These are phyloP conservation scores for Pitangus sulphuratus DNA, from an alignment of 2,797 vertebrate species.

Conservation along the genomic window DNA sequence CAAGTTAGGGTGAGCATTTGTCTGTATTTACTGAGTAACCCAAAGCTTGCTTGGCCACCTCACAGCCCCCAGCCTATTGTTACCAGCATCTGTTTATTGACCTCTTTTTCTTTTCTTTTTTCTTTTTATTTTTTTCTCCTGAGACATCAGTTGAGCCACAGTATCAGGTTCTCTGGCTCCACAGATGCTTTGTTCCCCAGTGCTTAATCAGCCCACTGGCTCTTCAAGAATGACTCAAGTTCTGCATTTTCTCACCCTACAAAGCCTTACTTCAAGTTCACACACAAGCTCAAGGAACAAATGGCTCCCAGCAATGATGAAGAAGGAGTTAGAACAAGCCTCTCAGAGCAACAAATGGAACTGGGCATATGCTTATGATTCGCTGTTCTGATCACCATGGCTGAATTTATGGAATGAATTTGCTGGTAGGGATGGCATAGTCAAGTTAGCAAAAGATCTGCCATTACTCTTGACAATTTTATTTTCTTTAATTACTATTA, in stretches of 20 bases:
- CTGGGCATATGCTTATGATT: background rate
- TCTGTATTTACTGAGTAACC: background rate
- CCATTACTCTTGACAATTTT: background rate
- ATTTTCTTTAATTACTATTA: background rate
- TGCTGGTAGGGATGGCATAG: background rate
- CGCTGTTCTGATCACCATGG: fast-evolving
- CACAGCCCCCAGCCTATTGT: background rate
- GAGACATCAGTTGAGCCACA: background rate
- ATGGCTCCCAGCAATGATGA: background rate
- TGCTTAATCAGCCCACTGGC: background rate
- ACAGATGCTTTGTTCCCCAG: background rate
- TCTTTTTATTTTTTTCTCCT: background rate
- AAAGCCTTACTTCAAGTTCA: background rate
- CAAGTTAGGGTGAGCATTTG: background rate
- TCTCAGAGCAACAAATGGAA: background rate
- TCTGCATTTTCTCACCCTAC: background rate
- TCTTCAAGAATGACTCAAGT: background rate
- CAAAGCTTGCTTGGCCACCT: background rate
- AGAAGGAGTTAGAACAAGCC: background rate
- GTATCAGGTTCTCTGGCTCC: background rate
- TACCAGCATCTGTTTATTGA: background rate
- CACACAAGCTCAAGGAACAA: background rate
- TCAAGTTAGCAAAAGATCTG: background rate
- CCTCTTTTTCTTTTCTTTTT: background rate
- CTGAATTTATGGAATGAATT: background rate